These are phyloP conservation scores for Ormyrus nitidulus DNA, from an alignment of 2,888 invertebrate genomes.

Conservation along the genomic window DNA sequence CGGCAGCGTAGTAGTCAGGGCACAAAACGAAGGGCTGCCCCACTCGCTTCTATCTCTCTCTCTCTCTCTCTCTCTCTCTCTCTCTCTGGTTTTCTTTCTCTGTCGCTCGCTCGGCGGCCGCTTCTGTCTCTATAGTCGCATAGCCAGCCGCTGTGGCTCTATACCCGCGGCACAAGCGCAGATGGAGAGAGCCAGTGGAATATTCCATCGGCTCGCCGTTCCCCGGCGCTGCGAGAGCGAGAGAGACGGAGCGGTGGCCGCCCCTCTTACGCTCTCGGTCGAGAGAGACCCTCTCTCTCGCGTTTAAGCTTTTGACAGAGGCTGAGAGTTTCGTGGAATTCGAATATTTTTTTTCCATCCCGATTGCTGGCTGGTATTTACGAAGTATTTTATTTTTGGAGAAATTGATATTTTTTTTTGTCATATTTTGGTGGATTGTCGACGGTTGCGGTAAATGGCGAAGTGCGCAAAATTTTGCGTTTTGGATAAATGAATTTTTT, in stretches of 20 bases:
- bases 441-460: too few relatives aligned
- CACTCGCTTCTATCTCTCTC: conserved; percentile 23
- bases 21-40: conserved; percentile 46
- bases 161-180: conserved; percentile 19
- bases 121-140: background rate
- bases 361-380: too few relatives aligned
- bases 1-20: background rate
- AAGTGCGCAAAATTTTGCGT: too few relatives aligned
- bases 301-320: too few relatives aligned
- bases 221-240: background rate
- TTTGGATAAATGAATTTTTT: too few relatives aligned
- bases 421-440: too few relatives aligned
- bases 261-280: conserved; percentile 9
- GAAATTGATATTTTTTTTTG: too few relatives aligned
- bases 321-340: too few relatives aligned
- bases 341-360: too few relatives aligned
- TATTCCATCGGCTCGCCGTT: conserved; percentile 55
- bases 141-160: background rate
- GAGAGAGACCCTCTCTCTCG: too few relatives aligned
- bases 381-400: too few relatives aligned
- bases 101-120: background rate
- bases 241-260: background rate
- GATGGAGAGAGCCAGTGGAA: conserved; percentile 56
- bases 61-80: background rate
- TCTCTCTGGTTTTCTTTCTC: background rate